phyloP scores from a whole-genome alignment of 1,140 invertebrate species.

The Trypoxylus dichotomus region DNA sequence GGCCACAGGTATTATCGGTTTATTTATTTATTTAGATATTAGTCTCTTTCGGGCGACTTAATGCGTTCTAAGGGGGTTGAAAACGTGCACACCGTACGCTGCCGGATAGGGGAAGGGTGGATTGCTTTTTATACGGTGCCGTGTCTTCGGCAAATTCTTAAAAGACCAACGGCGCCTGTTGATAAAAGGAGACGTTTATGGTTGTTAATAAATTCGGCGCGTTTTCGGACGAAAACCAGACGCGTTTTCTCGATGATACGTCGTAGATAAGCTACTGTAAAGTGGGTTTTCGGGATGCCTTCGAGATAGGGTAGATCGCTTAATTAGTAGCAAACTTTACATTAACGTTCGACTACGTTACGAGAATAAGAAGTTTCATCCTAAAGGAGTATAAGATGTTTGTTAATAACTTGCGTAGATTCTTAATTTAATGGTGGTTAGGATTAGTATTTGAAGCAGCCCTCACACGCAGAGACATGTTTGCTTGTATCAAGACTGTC shows the following conservation, averaged over 20 bases:
- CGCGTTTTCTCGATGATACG: background rate
- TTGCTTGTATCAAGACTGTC: too few relatives aligned
- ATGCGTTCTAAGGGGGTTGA: background rate
- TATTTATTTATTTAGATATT: background rate
- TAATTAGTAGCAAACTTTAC: too few relatives aligned
- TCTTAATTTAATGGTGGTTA: too few relatives aligned
- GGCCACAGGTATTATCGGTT: background rate
- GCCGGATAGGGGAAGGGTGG: background rate
- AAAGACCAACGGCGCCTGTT: background rate
- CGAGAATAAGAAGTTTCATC: too few relatives aligned
- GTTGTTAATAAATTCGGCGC: background rate
- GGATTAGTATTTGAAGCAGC: too few relatives aligned
- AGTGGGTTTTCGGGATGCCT: too few relatives aligned
- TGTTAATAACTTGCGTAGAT: too few relatives aligned
- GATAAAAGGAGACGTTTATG: background rate
- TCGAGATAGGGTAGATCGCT: too few relatives aligned
- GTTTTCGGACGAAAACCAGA: background rate
- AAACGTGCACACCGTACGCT: background rate
- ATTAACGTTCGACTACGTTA: too few relatives aligned
- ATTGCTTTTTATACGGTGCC: background rate
- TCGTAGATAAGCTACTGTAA: too few relatives aligned
- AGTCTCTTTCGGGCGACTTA: background rate
- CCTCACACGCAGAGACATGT: too few relatives aligned
- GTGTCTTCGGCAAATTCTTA: background rate
- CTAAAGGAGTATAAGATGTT: too few relatives aligned